phyloP scores from a whole-genome alignment of 2,888 invertebrate genomes.

The Cheilosia vulpina region DNA sequence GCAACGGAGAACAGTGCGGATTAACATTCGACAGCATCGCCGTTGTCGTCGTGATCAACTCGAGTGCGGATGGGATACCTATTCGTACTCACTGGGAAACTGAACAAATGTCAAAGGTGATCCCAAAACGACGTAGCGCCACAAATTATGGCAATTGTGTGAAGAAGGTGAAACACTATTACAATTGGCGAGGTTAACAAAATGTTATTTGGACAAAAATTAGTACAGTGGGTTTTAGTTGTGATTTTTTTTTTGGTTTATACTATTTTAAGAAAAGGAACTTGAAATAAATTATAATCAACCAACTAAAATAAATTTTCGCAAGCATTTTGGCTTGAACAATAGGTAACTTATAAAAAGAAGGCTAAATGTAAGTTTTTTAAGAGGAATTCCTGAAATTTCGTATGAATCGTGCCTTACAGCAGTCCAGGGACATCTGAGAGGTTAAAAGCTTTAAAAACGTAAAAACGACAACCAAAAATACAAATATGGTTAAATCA shows the following conservation, averaged over 20 bases:
- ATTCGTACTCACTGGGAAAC: constrained; percentile 19
- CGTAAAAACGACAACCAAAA: too few relatives aligned
- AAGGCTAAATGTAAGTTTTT: too few relatives aligned
- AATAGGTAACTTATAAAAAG: too few relatives aligned
- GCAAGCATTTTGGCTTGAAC: too few relatives aligned
- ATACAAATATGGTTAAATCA: too few relatives aligned
- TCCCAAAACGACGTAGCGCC: constrained; percentile 6
- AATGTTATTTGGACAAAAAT: constrained; percentile 22
- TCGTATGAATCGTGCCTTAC: too few relatives aligned
- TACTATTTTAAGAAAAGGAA: neutral
- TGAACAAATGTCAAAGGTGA: constrained; percentile 64
- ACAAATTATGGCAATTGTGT: constrained; percentile 38
- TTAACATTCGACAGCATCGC: constrained; percentile 32
- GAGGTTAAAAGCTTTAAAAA: too few relatives aligned
- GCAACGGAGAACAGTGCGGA: neutral
- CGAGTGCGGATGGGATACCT: constrained; percentile 25
- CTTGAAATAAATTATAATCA: too few relatives aligned
- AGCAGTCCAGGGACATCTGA: too few relatives aligned
- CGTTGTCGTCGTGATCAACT: constrained; percentile 59
- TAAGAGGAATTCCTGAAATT: too few relatives aligned
- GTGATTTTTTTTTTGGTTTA: constrained; percentile 2
- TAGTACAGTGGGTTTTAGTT: neutral
- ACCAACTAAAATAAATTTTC: too few relatives aligned
- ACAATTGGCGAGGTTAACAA: constrained; percentile 6
- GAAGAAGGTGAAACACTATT: constrained; percentile 39